Evolutionary conservation across 2,113 vertebrate species (phyloP), one percentile per base, ranked within the genome.

Genomic region (Cheilinus undulatus): DNA sequence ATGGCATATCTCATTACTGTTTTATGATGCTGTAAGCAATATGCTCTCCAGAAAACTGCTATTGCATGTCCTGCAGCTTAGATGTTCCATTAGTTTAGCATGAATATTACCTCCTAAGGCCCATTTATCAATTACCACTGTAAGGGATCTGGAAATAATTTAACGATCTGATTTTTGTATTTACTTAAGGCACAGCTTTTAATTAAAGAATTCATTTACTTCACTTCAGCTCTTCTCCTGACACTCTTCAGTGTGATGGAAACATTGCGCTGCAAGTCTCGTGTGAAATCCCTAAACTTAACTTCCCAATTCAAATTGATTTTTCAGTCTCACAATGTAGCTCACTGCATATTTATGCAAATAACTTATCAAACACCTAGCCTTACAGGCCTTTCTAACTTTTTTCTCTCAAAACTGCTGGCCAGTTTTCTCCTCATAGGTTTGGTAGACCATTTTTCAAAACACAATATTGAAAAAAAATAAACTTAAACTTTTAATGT

Each of bases 21-120:
- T 91, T 91, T 89, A 89, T 90, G 81, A 89, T 74, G 85, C 88
- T 87, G 85, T 83, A 84, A 91, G 89, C 88, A 89, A 82, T 81
- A 83, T 71, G 61, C 64, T 81, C 59, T 63, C 63, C 62, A 69
- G 83, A 79, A 89, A 86, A 82, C 64, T 49, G 52, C 80, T 69
- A 69, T 76, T 80, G 72, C 73, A 78, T 80, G 74, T 89, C 83
- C 79, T 77, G 69, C 81, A 88, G 86, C 81, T 77, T 57, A 70
- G 83, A 84, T 89, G 69, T 76, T 76, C 73, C 63, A 63, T 90
- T 90, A 88, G 80, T 83, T 86, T 81, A 87, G 76, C 75, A 80
- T 57, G 68, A 75, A 82, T 86, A 81, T 88, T 71, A 70, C 67
- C 73, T 90, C 80, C 53, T 51, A 36, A 79, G 78, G 84, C 76